Conservation (phyloP, 2,113 vertebrate genomes). For the Oryzias celebensis region DNA sequence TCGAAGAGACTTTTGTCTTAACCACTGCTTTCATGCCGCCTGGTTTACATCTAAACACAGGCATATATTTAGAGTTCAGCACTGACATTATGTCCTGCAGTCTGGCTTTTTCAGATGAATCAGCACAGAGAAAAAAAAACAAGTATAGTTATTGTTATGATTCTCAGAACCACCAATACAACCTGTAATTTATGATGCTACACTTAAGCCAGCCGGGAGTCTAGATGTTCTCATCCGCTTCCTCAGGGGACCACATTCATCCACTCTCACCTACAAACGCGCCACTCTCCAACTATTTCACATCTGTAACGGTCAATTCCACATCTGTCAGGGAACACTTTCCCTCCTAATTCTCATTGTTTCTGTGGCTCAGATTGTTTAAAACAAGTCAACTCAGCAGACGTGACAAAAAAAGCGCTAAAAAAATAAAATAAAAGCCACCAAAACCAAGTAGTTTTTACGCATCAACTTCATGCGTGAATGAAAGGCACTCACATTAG, state of each 20-base stretch:
- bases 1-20: no score
- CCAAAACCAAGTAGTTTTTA: background rate
- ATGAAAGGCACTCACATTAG: constrained; percentile 45
- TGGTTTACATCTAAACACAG: constrained; percentile 9
- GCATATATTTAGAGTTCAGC: constrained; percentile 10
- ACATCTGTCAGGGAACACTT: background rate
- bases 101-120: constrained; percentile 2
- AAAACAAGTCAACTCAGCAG: no score
- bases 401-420: background rate
- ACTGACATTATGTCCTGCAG: constrained; percentile 8
- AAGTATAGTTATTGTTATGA: background rate
- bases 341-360: background rate
- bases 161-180: constrained; percentile 29
- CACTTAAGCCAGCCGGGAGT: constrained; percentile 43
- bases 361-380: background rate
- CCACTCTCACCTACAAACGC: constrained; percentile 8
- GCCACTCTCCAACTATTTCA: background rate
- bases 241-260: constrained; percentile 25
- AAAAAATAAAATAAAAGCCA: background rate
- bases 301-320: background rate
- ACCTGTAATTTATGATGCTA: constrained; percentile 41
- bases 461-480: background rate
- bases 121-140: background rate
- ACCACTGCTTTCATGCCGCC: constrained; percentile 11
- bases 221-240: constrained; percentile 43